Conservation (phyloP, 2,888 invertebrate species). For the Pyralis farinalis region DNA sequence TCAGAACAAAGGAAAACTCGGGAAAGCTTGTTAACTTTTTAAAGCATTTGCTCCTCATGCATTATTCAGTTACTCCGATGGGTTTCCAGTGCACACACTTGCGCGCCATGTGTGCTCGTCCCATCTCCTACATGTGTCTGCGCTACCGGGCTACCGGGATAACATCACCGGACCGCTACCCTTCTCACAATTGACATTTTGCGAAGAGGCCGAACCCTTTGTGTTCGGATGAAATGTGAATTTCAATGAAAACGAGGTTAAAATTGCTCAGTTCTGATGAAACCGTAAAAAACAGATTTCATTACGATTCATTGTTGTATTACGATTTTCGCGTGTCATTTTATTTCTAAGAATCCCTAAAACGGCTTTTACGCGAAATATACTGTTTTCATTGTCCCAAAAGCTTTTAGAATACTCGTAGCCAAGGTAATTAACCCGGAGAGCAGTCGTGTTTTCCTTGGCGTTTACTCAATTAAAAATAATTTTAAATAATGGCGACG, state of each 20-base stretch:
- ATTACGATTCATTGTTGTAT: constrained; percentile 68
- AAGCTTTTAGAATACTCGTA: constrained; percentile 51
- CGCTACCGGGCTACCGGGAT: constrained; percentile 44
- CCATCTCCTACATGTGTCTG: constrained; percentile 40
- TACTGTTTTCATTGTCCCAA: constrained; percentile 52
- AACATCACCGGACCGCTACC: constrained; percentile 45
- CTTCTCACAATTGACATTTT: constrained; percentile 71
- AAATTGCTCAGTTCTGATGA: constrained; percentile 61
- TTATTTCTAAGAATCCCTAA: constrained; percentile 50
- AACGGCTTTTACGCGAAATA: constrained; percentile 42
- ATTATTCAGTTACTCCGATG: constrained; percentile 62
- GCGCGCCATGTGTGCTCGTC: constrained; percentile 37
- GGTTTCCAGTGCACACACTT: constrained; percentile 29
- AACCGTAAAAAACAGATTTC: constrained; percentile 62
- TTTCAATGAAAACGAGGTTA: constrained; percentile 72
- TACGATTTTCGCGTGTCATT: constrained; percentile 66
- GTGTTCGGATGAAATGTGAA: constrained; percentile 67
- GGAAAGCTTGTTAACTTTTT: constrained; percentile 78
- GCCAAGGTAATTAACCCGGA: constrained; percentile 58
- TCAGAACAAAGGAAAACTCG: constrained; percentile 71
- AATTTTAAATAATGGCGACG: constrained; percentile 69
- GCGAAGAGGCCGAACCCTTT: constrained; percentile 64
- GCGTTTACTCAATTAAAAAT: constrained; percentile 75
- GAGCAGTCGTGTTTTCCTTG: constrained; percentile 56
- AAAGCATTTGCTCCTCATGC: constrained; percentile 69